phyloP scores from a whole-genome alignment of 1,140 invertebrate species.

The Copidosoma floridanum region DNA sequence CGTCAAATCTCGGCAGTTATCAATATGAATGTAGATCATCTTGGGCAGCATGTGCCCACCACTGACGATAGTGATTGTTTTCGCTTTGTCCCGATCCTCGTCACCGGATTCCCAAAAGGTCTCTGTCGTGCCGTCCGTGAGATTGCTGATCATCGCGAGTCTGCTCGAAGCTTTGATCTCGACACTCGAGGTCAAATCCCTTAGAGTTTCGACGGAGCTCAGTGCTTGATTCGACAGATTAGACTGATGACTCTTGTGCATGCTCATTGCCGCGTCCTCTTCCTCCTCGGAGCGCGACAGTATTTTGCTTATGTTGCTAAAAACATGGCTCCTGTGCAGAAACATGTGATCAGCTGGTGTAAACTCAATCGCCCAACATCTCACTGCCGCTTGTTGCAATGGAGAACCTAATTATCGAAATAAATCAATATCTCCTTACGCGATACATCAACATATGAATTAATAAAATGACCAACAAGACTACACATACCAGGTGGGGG shows the following conservation, averaged over 20 bases:
- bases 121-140: conserved; percentile 93
- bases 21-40: conserved; percentile 83
- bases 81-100: conserved; percentile 90
- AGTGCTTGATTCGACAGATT: conserved; percentile 51
- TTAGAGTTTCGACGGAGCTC: conserved; percentile 65
- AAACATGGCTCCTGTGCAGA: conserved; percentile 89
- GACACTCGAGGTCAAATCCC: conserved; percentile 72
- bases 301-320: conserved; percentile 95
- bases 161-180: conserved; percentile 89
- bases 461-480: background rate
- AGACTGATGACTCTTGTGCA: conserved; percentile 64
- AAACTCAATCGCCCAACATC: conserved; percentile 91
- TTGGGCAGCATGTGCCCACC: conserved; percentile 62
- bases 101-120: conserved; percentile 99
- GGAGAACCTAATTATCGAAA: conserved; percentile 63
- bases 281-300: conserved; percentile 87
- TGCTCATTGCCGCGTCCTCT: conserved; percentile 60
- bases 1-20: conserved; percentile 87
- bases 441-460: background rate
- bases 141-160: conserved; percentile 87
- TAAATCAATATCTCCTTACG: background rate
- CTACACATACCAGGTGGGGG: conserved; percentile 69
- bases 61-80: conserved; percentile 66
- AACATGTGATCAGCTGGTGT: conserved; percentile 87
- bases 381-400: conserved; percentile 86